Base-by-base conservation (phyloP, 2,113 vertebrate species). In the Emydura subglobosa region DNA sequence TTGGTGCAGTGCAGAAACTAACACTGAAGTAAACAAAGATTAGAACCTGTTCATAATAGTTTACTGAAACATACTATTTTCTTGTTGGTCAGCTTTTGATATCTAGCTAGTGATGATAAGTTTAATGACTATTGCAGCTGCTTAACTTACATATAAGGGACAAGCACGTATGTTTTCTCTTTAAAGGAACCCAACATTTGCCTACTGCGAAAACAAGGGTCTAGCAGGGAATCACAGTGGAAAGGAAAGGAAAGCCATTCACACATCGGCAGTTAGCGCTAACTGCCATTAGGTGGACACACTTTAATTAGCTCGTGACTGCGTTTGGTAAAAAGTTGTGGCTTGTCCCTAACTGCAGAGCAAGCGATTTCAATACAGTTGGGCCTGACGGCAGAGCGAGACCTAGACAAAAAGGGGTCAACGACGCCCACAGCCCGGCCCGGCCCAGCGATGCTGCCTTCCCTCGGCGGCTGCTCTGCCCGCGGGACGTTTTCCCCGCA, bases 281-380 rank as follows among this genome's bases (percentile, higher is more conserved):
- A 54, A 79, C 65, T 1, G 13, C 13, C 0, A 55, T 34, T 27
- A 1, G 39, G 0, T 1, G 1, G 65, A 19, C 24, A 4, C 12
- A 29, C 10, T 83, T 50, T n/a, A 80, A 21, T 0, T 24, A 7
- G 2, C 5, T 1, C 42, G 3, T 4, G n/a, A 0, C 44, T 17
- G 10, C 0, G 7, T 4, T n/a, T 3, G 68, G 4, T 0, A 22
- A 0, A 10, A 0, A 6, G 42, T 0, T 5, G 0, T 61, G 25
- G 47, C 90, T 81, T 3, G 72, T 1, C 76, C 50, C 11, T 84
- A 19, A 49, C 49, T 39, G 19, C n/a, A 72, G 2, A 0, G 17
- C 0, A 12, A 42, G 49, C 19, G 1, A 68, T 79, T 3, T 0
- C 1, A 1, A 22, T 1, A n/a, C 8, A 72, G 65, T 13, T 3